These are phyloP conservation scores for Zapornia atra DNA, from an alignment of 2,113 vertebrate species.

Conservation along the genomic window DNA sequence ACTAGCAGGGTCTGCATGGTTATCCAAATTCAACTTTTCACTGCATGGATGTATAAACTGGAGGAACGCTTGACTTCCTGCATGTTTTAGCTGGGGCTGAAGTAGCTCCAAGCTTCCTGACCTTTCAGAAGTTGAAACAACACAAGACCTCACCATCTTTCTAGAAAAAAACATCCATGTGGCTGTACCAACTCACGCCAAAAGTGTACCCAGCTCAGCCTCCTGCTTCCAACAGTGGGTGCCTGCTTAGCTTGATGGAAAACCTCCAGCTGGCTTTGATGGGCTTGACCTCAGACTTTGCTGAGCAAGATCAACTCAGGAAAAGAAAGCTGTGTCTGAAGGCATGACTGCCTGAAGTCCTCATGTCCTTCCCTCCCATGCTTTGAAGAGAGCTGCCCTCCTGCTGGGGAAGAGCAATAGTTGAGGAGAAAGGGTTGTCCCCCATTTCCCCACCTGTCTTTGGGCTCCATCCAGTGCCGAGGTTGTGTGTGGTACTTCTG, in stretches of 20 bases:
- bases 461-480: background rate
- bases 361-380: accelerated
- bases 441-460: background rate
- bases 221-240: background rate
- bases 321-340: background rate
- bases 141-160: background rate
- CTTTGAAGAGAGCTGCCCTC: background rate
- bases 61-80: background rate
- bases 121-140: background rate
- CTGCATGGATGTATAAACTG: accelerated
- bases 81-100: background rate
- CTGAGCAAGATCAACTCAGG: background rate
- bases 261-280: background rate
- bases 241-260: background rate
- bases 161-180: background rate
- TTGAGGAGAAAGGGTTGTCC: background rate
- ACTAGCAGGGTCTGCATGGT: background rate
- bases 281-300: background rate
- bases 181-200: background rate
- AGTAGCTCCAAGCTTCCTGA: background rate
- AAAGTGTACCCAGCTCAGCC: background rate
- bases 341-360: background rate
- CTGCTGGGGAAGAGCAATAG: accelerated
- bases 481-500: background rate
- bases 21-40: background rate